Conservation (phyloP, 1,140 invertebrate species). For the Thaumatotibia leucotreta region DNA sequence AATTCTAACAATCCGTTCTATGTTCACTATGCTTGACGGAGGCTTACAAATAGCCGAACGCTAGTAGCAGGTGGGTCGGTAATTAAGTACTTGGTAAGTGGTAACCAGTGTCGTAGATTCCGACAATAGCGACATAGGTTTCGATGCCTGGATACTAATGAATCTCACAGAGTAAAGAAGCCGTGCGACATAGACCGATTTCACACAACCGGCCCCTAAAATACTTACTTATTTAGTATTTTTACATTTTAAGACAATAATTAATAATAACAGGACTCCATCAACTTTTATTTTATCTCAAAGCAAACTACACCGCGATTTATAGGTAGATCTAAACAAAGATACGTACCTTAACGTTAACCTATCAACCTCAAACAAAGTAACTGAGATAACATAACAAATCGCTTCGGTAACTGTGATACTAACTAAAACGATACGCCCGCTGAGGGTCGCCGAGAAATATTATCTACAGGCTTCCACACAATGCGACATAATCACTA, state of each 20-base stretch:
- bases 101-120: slow-evolving; percentile 18
- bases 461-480: slow-evolving; percentile 45
- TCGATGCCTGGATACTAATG: not conserved
- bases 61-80: slow-evolving; percentile 25
- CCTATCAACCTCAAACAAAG: slow-evolving; percentile 67
- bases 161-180: not conserved
- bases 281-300: not conserved
- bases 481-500: slow-evolving; percentile 1
- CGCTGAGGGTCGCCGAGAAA: slow-evolving; percentile 46
- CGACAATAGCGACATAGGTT: not conserved
- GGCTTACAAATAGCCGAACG: not conserved
- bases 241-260: not conserved
- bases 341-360: slow-evolving; percentile 60
- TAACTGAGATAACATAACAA: slow-evolving; percentile 68
- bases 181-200: not conserved
- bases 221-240: not conserved
- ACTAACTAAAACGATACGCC: slow-evolving; percentile 51
- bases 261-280: not conserved
- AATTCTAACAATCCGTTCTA: not conserved
- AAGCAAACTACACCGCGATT: slow-evolving; percentile 30
- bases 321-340: slow-evolving; percentile 37
- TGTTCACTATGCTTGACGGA: not conserved
- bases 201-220: not conserved
- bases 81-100: slow-evolving; percentile 36
- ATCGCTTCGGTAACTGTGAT: slow-evolving; percentile 59